These are phyloP conservation scores for Scomberomorus guttatus DNA, from an alignment of 2,797 vertebrate genomes.

Conservation along the genomic window DNA sequence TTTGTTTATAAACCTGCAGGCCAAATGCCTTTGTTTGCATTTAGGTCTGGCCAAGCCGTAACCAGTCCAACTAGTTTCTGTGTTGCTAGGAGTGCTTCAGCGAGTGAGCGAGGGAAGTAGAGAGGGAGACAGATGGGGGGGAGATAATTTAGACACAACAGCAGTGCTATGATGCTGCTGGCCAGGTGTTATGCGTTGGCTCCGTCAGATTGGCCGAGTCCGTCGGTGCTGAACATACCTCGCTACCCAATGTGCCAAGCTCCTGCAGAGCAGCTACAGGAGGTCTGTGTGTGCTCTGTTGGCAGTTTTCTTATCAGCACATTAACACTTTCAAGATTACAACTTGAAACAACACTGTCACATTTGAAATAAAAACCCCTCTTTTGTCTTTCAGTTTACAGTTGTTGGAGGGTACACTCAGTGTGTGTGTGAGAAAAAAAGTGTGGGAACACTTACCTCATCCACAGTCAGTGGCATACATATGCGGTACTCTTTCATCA, in stretches of 20 bases:
- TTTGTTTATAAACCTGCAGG: slow-evolving; percentile 51
- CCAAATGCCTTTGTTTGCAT: slow-evolving; percentile 52
- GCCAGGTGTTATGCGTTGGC: slow-evolving; percentile 54
- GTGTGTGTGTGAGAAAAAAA: slow-evolving; percentile 8
- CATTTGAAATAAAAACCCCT: slow-evolving; percentile 21
- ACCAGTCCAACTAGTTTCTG: slow-evolving; percentile 77
- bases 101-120: neutral
- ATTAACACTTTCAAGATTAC: slow-evolving; percentile 61
- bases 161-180: slow-evolving; percentile 28
- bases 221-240: slow-evolving; percentile 14
- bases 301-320: slow-evolving; percentile 58
- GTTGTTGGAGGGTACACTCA: neutral
- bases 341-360: slow-evolving; percentile 47
- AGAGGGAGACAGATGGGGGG: slow-evolving; percentile 36
- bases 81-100: neutral
- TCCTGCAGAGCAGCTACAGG: slow-evolving; percentile 43
- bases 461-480: slow-evolving; percentile 96
- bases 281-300: slow-evolving; percentile 42
- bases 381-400: slow-evolving; percentile 34
- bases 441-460: slow-evolving; percentile 88
- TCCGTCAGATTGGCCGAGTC: slow-evolving; percentile 24
- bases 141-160: slow-evolving; percentile 49
- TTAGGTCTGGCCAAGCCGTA: slow-evolving; percentile 25
- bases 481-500: slow-evolving; percentile 95
- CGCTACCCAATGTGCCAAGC: slow-evolving; percentile 31